A percentile compares a stretch with the other conserved stretches of the same genome.
phyloP scores from a whole-genome alignment of 2,888 invertebrate genomes.

The Apodemia hepburni region DNA sequence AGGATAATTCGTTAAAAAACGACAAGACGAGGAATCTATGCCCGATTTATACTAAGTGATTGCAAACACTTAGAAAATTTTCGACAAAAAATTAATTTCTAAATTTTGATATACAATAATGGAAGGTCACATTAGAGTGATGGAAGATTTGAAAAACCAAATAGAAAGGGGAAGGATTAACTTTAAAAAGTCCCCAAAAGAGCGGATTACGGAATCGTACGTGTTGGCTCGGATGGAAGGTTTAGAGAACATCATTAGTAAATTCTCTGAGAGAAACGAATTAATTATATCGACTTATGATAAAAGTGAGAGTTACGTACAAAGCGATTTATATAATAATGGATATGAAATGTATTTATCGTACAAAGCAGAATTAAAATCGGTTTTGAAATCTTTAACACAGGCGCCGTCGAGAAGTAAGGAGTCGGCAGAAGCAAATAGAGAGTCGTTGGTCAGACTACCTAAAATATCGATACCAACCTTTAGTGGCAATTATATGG shows the following conservation, averaged over 20 bases:
- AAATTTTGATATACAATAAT: background rate
- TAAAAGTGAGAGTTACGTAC: background rate
- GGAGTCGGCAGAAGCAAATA: background rate
- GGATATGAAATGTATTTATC: background rate
- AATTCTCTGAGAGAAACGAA: too few relatives aligned
- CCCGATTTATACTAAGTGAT: background rate
- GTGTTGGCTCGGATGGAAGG: background rate
- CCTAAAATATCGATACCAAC: slow-evolving; percentile 29
- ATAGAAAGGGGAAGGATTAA: background rate
- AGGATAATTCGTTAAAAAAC: too few relatives aligned
- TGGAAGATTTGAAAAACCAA: background rate
- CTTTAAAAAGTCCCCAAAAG: background rate
- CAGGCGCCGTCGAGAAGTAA: background rate
- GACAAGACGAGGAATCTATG: background rate
- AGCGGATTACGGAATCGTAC: background rate
- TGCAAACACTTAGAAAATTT: background rate
- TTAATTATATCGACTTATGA: too few relatives aligned
- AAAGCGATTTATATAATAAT: background rate
- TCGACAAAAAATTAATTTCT: background rate
- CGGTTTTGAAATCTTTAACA: background rate
- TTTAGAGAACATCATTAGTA: background rate
- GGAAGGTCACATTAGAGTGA: background rate
- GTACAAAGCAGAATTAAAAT: background rate
- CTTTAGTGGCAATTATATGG: slow-evolving; percentile 29
- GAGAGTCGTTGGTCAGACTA: slow-evolving; percentile 19